Base-by-base conservation (phyloP, 1,140 invertebrate genomes). In the Neodiprion lecontei region DNA sequence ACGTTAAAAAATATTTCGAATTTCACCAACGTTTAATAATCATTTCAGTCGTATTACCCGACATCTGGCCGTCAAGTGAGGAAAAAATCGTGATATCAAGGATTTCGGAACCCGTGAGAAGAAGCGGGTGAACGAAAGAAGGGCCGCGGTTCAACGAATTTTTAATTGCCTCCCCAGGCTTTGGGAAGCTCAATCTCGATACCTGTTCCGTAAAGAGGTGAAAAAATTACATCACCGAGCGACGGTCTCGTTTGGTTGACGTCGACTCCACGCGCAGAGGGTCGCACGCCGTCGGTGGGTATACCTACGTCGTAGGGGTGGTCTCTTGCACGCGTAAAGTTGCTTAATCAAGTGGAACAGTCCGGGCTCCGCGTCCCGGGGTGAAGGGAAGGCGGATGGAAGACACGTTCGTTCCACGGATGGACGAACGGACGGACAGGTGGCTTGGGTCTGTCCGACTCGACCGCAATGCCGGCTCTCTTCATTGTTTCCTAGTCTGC, bases 311-410 rank as follows among this genome's bases (percentile, higher is more conserved):
- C 68, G 67, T 76, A 79, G 78, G 77, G 67, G 72, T 81, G 77
- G 79, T 80, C 77, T 78, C 82, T 82, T 81, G 81, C 82, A 81
- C 83, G 83, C 81, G 83, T 85, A 85, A 87, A 84, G 80, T 82
- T 77, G 82, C 83, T 86, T 86, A 86, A 87, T 87, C 85, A 87
- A 86, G 79, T 81, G 85, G 84, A 86, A 85, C 85, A 85, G 82
- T 84, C 81, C 80, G 53, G 83, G 76, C 78, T 76, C 77, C 75
- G 70, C 75, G 77, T 78, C 77, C 80, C 79, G 80, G 78, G 61
- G 72, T 78, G 76, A 71, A 40, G 21, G 70, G 23, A 71, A 71
- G 21, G 48, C 4, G 68, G n/a, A 48, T 4, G 40, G 21, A 49
- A 14, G 14, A 40, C 28, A 5, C 28, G 28, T 40, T 40, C 28